phyloP scores from a whole-genome alignment of 2,888 invertebrate species.

The Stenoptilia bipunctidactyla region DNA sequence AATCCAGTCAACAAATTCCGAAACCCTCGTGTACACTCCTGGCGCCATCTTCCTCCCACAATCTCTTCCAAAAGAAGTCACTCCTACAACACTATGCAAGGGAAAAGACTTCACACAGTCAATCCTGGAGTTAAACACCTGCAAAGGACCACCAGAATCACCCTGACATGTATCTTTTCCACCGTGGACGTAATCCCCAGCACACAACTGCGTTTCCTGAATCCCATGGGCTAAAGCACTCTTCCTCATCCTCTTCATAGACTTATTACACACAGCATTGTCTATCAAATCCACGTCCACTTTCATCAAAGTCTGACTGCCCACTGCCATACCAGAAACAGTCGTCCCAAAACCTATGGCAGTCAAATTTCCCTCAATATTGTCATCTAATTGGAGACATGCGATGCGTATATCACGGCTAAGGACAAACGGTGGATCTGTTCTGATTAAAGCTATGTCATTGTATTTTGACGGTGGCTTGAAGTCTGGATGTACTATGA shows the following conservation, averaged over 20 bases:
- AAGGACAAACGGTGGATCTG: constrained; percentile 56
- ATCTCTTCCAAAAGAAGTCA: constrained; percentile 66
- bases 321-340: constrained; percentile 38
- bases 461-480: constrained; percentile 68
- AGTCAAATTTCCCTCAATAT: constrained; percentile 42
- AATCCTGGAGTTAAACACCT: constrained; percentile 42
- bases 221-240: constrained; percentile 43
- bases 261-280: constrained; percentile 37
- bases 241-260: constrained; percentile 46
- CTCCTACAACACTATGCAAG: constrained; percentile 53
- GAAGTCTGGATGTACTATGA: constrained; percentile 69
- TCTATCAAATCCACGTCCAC: constrained; percentile 52
- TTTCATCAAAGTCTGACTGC: constrained; percentile 59
- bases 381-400: constrained; percentile 57
- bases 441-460: constrained; percentile 76
- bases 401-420: constrained; percentile 72
- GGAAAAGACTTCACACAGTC: constrained; percentile 50
- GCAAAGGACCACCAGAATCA: constrained; percentile 61
- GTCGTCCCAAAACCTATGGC: constrained; percentile 77
- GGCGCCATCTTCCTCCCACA: constrained; percentile 65
- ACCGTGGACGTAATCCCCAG: constrained; percentile 55
- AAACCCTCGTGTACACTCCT: constrained; percentile 63
- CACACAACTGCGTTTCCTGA: constrained; percentile 46
- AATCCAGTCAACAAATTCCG: constrained; percentile 59
- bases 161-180: constrained; percentile 63